Percentiles rank a stretch among this genome's conserved stretches.
Conservation (phyloP, 53 echinoderm and acorn worm genomes). For the Stichopus horrens region DNA sequence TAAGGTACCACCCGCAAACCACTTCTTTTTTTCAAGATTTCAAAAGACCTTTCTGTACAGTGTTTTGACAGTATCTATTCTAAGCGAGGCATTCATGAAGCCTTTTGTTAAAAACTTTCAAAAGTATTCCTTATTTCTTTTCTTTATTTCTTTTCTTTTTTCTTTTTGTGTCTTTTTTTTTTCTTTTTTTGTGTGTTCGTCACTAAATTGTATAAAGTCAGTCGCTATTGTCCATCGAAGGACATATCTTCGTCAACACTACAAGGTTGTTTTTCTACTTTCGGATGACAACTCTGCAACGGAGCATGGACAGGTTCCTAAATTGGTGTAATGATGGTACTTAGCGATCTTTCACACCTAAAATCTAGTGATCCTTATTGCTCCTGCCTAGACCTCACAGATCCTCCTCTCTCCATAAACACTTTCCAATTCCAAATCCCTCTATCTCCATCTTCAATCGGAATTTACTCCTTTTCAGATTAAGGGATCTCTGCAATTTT, state of each 20-base stretch:
- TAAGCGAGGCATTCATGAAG: background rate
- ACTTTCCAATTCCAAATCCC: background rate
- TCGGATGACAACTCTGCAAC: background rate
- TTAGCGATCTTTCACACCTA: slow-evolving; percentile 19
- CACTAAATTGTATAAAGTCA: background rate
- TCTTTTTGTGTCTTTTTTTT: background rate
- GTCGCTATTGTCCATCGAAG: background rate
- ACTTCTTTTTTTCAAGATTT: background rate
- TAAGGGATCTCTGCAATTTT: background rate
- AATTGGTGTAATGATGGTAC: slow-evolving; percentile 33
- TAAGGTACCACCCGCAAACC: slow-evolving; percentile 31
- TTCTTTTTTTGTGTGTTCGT: background rate
- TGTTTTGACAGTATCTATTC: slow-evolving; percentile 29
- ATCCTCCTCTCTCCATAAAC: background rate
- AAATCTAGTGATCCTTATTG: slow-evolving; percentile 7
- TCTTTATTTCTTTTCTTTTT: background rate
- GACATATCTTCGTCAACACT: background rate
- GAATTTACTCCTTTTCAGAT: slow-evolving; percentile 14
- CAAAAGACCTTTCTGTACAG: background rate
- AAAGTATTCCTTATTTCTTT: background rate
- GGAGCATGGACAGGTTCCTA: background rate
- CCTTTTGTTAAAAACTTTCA: background rate
- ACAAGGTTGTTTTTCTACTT: background rate
- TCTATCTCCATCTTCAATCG: slow-evolving; percentile 1
- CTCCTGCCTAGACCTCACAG: background rate